Percentiles rank a stretch among this genome's conserved stretches.
These are phyloP conservation scores for Ochotona curzoniae DNA, from an alignment of 2,113 vertebrate species.

Conservation along the genomic window DNA sequence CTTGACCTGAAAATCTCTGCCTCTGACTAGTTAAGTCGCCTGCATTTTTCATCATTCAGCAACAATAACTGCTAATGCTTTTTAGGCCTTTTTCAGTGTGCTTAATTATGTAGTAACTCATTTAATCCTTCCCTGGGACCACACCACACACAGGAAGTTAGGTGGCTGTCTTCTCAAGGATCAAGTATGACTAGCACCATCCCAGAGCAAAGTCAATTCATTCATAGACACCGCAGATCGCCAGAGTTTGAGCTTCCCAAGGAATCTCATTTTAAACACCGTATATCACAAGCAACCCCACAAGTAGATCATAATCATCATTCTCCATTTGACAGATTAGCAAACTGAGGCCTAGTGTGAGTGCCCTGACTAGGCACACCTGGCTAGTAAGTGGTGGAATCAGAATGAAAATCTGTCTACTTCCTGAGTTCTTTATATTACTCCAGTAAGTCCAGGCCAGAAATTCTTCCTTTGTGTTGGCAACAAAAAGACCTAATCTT, in stretches of 20 bases:
- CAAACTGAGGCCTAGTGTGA: neutral
- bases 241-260: neutral
- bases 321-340: neutral
- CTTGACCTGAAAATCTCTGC: conserved; percentile 18
- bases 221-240: neutral
- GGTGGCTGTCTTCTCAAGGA: neutral
- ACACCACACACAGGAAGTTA: neutral
- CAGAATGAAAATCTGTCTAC: neutral
- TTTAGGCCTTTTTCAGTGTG: neutral
- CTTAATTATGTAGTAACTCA: neutral
- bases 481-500: neutral
- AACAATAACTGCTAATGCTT: neutral
- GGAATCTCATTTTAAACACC: neutral
- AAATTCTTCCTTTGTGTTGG: neutral
- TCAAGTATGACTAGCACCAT: neutral
- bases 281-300: neutral
- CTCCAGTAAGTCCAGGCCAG: neutral
- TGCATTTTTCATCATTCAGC: neutral
- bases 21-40: conserved; percentile 21
- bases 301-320: neutral
- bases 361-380: neutral
- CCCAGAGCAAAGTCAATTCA: conserved; percentile 19
- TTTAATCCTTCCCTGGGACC: neutral
- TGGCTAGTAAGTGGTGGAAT: neutral
- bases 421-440: neutral